phyloP scores from a whole-genome alignment of 2,888 invertebrate species.

The Pyralis farinalis region DNA sequence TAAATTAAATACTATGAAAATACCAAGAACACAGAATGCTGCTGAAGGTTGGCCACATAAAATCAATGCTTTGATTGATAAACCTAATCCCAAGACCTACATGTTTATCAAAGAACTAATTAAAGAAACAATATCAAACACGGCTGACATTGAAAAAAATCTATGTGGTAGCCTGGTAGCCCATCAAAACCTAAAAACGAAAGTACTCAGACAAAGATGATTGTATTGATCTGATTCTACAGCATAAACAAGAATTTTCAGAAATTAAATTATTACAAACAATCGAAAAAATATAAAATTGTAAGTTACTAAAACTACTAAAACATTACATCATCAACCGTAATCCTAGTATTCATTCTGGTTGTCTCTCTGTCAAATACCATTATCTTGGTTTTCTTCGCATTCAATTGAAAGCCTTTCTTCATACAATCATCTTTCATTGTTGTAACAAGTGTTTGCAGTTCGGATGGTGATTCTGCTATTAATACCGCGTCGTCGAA shows the following conservation, averaged over 20 bases:
- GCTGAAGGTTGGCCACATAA: conserved; percentile 15
- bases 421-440: too few species aligned
- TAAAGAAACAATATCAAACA: conserved; percentile 8
- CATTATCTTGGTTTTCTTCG: too few species aligned
- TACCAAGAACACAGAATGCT: conserved; percentile 10
- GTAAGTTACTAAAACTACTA: too few species aligned
- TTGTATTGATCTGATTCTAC: not conserved
- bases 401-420: too few species aligned
- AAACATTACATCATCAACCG: too few species aligned
- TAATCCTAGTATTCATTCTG: too few species aligned
- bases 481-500: too few species aligned
- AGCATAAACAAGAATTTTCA: not conserved
- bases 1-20: not conserved
- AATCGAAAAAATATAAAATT: not conserved
- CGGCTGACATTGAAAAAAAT: conserved; percentile 8
- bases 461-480: too few species aligned
- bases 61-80: conserved; percentile 12
- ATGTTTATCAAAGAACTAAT: conserved; percentile 10
- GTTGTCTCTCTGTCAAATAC: too few species aligned
- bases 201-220: conserved; percentile 8
- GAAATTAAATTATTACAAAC: not conserved
- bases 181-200: conserved; percentile 9
- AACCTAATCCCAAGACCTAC: conserved; percentile 10
- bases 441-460: too few species aligned
- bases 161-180: conserved; percentile 4